Evolutionary conservation across 1,140 invertebrate genomes (phyloP).

Genomic region (Platyscapa corneri): DNA sequence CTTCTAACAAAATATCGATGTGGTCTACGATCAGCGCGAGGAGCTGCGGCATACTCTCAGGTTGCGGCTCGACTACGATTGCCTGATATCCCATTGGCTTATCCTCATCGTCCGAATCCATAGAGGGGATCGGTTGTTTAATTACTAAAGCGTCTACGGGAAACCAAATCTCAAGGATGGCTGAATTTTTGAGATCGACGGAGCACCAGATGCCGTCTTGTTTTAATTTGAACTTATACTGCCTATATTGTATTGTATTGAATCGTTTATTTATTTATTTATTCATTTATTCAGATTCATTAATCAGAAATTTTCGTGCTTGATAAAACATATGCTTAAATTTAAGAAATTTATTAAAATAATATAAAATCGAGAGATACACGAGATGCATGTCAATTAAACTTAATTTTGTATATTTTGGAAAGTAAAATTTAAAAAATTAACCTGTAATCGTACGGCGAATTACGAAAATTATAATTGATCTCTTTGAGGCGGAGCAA

Average conservation of each 20-base stretch:
- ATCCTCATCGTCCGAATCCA: slow-evolving; percentile 67
- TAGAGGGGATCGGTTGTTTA: slow-evolving; percentile 76
- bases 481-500: slow-evolving; percentile 91
- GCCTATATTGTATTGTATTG: slow-evolving; percentile 50
- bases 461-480: slow-evolving; percentile 77
- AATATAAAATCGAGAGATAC: no score
- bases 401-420: background rate
- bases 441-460: slow-evolving; percentile 71
- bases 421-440: background rate
- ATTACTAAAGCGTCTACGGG: slow-evolving; percentile 85
- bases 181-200: slow-evolving; percentile 86
- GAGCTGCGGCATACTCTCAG: slow-evolving; percentile 88
- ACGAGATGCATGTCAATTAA: no score
- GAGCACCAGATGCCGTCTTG: slow-evolving; percentile 89
- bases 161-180: slow-evolving; percentile 92
- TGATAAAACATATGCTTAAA: no score
- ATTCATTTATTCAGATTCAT: background rate
- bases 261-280: background rate
- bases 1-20: slow-evolving; percentile 96
- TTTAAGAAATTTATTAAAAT: no score
- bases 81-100: slow-evolving; percentile 80
- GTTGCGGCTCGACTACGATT: slow-evolving; percentile 82
- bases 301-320: background rate
- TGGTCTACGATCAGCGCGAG: slow-evolving; percentile 95
- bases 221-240: slow-evolving; percentile 81